Conservation (phyloP, 2,888 invertebrate genomes). For the Fragum fragum region DNA sequence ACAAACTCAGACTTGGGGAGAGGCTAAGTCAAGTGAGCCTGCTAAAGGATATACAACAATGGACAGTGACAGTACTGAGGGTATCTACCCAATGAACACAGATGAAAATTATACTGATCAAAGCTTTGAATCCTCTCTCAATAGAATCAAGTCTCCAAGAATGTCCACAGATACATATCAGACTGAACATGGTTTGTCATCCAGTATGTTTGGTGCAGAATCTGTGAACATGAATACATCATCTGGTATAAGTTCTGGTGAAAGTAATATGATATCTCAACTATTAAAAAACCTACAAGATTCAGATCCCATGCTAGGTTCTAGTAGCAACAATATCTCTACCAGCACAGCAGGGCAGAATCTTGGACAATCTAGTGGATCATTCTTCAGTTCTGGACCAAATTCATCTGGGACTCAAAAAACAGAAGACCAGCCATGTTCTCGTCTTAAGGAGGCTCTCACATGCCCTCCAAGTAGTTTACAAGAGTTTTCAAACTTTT, state of each 20-base stretch:
- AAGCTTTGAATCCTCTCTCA: slow-evolving; percentile 26
- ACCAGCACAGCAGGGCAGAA: not conserved
- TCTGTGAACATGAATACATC: slow-evolving; percentile 11
- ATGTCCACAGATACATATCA: slow-evolving; percentile 37
- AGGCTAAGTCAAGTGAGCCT: not conserved
- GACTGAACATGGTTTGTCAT: slow-evolving; percentile 34
- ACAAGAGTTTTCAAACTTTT: slow-evolving; percentile 35
- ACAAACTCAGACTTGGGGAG: slow-evolving; percentile 19
- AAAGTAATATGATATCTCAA: slow-evolving; percentile 22
- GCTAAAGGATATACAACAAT: not conserved
- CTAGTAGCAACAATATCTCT: slow-evolving; percentile 1
- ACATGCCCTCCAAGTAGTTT: slow-evolving; percentile 52
- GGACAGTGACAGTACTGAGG: slow-evolving; percentile 25
- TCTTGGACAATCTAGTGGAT: not conserved
- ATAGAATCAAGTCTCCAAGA: slow-evolving; percentile 35
- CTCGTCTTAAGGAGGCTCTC: slow-evolving; percentile 54
- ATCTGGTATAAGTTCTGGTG: slow-evolving; percentile 13
- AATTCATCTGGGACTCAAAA: slow-evolving; percentile 14
- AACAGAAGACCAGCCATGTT: slow-evolving; percentile 22
- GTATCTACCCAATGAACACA: slow-evolving; percentile 11
- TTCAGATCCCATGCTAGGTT: slow-evolving; percentile 10
- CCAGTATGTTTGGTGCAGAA: slow-evolving; percentile 7
- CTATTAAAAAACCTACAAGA: slow-evolving; percentile 12
- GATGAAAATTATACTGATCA: slow-evolving; percentile 29
- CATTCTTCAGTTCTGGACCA: slow-evolving; percentile 14